Conservation (phyloP, 92 coral and sea anemone species). For the Heteractis magnifica region DNA sequence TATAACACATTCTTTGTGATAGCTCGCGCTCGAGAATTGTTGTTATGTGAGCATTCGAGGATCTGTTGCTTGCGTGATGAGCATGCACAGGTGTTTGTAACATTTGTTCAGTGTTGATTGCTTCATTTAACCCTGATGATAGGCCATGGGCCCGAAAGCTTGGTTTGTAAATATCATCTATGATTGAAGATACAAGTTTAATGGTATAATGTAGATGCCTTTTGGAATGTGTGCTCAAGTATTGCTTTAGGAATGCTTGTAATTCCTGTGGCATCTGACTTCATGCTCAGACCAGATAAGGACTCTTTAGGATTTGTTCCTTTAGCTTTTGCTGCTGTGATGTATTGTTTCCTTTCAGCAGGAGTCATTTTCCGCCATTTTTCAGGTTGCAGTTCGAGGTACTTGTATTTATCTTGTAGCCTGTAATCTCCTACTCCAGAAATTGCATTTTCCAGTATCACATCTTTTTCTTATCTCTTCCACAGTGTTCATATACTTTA, state of each 20-base stretch:
- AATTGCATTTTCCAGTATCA: background rate
- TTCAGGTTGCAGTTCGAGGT: background rate
- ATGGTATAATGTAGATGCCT: background rate
- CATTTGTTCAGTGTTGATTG: too few species aligned
- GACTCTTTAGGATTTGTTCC: background rate
- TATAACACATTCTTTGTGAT: too few species aligned
- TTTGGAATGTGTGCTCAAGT: conserved; percentile 2
- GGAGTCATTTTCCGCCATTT: conserved; percentile 6
- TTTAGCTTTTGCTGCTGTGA: conserved; percentile 6
- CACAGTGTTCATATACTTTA: background rate
- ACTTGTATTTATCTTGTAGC: background rate
- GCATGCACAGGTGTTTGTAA: too few species aligned
- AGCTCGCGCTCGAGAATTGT: too few species aligned
- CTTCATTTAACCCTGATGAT: too few species aligned
- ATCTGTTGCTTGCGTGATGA: too few species aligned
- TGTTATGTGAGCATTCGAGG: too few species aligned
- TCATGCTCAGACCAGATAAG: conserved; percentile 1
- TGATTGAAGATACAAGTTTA: too few species aligned
- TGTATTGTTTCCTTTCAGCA: background rate
- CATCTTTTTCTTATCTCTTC: background rate
- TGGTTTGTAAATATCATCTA: too few species aligned
- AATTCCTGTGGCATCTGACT: conserved; percentile 5
- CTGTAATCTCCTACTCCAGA: background rate
- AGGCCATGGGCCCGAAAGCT: too few species aligned
- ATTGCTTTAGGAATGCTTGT: background rate